These are phyloP conservation scores for Spodoptera exigua DNA, from an alignment of 2,888 invertebrate species.

Conservation along the genomic window DNA sequence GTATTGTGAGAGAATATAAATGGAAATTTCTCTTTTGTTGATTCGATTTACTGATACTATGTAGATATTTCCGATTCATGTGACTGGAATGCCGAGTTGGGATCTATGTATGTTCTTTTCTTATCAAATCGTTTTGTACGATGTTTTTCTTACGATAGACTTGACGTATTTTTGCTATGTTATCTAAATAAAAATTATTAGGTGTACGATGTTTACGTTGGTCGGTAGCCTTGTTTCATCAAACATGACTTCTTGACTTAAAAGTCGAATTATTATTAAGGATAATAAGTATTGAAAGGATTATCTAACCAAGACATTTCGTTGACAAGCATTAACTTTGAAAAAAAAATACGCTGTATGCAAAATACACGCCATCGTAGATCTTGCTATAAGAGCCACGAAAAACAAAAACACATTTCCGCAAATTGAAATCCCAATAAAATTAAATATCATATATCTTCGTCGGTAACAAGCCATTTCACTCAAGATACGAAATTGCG, in stretches of 20 bases:
- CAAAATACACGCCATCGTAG: too few species aligned
- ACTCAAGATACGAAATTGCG: constrained; percentile 47
- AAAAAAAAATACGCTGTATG: too few species aligned
- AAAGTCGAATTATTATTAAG: too few species aligned
- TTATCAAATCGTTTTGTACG: not conserved
- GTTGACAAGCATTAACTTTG: too few species aligned
- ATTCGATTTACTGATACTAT: constrained; percentile 38
- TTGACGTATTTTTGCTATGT: not conserved
- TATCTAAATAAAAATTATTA: too few species aligned
- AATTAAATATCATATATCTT: constrained; percentile 38
- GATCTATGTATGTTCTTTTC: too few species aligned
- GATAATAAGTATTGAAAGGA: too few species aligned
- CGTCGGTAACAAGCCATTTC: constrained; percentile 39
- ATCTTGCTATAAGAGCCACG: too few species aligned
- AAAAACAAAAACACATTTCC: constrained; percentile 12
- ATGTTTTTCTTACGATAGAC: constrained; percentile 8
- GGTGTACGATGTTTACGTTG: too few species aligned
- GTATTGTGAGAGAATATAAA: constrained; percentile 12
- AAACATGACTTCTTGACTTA: too few species aligned
- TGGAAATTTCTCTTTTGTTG: constrained; percentile 27
- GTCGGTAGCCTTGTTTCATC: too few species aligned
- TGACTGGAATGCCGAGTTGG: constrained; percentile 13
- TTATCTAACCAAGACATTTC: too few species aligned
- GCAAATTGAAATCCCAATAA: constrained; percentile 51
- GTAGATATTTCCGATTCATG: constrained; percentile 23